These are phyloP conservation scores for Danaus chrysippus DNA, from an alignment of 2,888 invertebrate genomes.

Conservation along the genomic window DNA sequence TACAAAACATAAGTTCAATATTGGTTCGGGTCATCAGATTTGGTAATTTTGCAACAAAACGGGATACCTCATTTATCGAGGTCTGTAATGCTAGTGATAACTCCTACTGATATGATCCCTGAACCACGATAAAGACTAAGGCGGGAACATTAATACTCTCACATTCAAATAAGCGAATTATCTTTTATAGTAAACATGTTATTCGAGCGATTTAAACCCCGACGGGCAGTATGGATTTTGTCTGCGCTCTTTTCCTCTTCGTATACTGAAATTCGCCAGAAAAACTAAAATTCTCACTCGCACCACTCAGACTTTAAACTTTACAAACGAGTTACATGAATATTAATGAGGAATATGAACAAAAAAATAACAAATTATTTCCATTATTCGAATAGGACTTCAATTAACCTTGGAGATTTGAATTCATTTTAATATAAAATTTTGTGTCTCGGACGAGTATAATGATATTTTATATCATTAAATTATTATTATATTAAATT, in stretches of 20 bases:
- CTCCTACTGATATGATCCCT: too few species aligned
- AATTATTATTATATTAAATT: background rate
- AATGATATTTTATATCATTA: background rate
- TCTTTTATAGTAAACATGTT: background rate
- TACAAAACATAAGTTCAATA: too few species aligned
- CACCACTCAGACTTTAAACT: background rate
- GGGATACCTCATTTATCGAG: too few species aligned
- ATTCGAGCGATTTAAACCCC: background rate
- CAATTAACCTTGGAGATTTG: constrained; percentile 19
- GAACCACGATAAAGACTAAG: too few species aligned
- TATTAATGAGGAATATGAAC: constrained; percentile 17
- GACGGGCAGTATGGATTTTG: background rate
- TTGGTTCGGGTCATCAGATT: too few species aligned
- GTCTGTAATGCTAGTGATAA: too few species aligned
- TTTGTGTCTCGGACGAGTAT: background rate
- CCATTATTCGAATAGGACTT: constrained; percentile 13
- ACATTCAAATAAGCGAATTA: too few species aligned
- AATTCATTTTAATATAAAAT: constrained; percentile 9
- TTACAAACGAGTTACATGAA: constrained; percentile 15
- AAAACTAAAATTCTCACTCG: background rate
- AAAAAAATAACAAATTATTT: constrained; percentile 17
- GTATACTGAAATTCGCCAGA: background rate
- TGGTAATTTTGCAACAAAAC: too few species aligned
- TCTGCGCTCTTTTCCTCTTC: background rate
- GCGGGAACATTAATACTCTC: too few species aligned